A percentile compares a stretch with the other conserved stretches of the same genome.
These are phyloP conservation scores for Xestia xanthographa DNA, from an alignment of 2,888 invertebrate genomes.

Conservation along the genomic window DNA sequence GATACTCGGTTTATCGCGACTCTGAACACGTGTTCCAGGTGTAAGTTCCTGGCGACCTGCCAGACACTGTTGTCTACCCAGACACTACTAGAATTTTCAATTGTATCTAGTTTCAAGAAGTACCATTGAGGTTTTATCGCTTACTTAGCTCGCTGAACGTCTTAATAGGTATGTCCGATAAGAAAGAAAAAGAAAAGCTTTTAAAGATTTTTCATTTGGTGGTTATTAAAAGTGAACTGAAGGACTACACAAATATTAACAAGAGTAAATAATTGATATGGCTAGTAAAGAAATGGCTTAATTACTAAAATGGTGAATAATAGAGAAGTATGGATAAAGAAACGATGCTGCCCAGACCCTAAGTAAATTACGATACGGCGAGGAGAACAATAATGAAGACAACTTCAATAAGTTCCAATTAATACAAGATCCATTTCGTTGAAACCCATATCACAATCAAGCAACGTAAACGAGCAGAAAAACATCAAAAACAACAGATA, in stretches of 20 bases:
- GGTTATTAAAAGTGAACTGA: neutral
- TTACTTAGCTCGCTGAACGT: slow-evolving; percentile 20
- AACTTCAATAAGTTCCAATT: neutral
- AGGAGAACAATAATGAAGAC: neutral
- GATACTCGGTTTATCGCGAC: slow-evolving; percentile 17
- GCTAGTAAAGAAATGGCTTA: neutral
- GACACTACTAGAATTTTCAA: slow-evolving; percentile 47
- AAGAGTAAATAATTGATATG: neutral
- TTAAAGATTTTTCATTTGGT: neutral
- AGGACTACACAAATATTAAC: neutral
- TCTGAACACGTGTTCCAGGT: slow-evolving; percentile 48
- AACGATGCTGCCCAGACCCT: neutral
- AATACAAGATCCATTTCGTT: neutral
- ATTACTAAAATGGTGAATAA: neutral
- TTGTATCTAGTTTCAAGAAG: slow-evolving; percentile 27
- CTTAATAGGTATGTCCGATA: neutral
- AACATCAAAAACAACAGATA: slow-evolving; percentile 28
- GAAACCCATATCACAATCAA: neutral
- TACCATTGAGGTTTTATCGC: slow-evolving; percentile 7
- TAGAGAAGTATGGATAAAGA: neutral
- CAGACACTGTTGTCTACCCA: slow-evolving; percentile 27
- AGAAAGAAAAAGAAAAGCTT: neutral
- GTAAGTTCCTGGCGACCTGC: slow-evolving; percentile 36
- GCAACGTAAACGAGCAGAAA: neutral
- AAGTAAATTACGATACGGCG: neutral